Base-by-base conservation (phyloP, 92 coral and sea anemone genomes). In the Phymanthus crucifer region DNA sequence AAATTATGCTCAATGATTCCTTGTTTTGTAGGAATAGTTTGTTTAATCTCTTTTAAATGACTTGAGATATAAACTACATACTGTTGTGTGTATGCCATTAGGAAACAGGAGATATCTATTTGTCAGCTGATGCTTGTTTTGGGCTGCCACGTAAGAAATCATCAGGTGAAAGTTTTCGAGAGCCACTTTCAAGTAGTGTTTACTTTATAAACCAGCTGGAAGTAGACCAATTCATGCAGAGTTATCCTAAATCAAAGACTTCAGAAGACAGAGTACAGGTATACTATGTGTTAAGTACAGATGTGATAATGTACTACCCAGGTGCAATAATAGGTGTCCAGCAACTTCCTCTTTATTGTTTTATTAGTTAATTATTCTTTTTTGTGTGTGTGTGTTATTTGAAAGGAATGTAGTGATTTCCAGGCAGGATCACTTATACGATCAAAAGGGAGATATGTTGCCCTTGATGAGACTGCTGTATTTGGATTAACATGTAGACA, bases 391-490 rank as follows among this genome's bases (percentile, higher is more conserved):
- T 18, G 8, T 26, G 23, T 18, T 58, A 18, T 66, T 66, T 27
- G 33, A 66, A n/a, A 66, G 71, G 71, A 66, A 18, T 66, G 71
- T 27, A 66, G 71, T 27, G 71, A 66, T 29, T 66, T 66, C 33
- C 71, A 66, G 33, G 71, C 71, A n/a, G 91, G 91, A 16, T 87
- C 91, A 11, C 83, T 71, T n/a, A 74, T 88, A n/a, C 73, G 81
- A 32, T 80, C 88, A 16, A 88, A 84, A 40, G 91, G 91, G 54
- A 67, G 85, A 29, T 88, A 84, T 76, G 79, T 74, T 26, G 91
- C 91, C 73, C 70, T 87, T 13, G 87, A 83, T 67, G 91, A 87
- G 78, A 87, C 91, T 40, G 91, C 91, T 78, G 87, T 87, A 76
- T 88, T 67, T 69, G 88, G 91, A 0, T 21, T 88, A 34, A 29